Evolutionary conservation across 2,797 vertebrate genomes (phyloP).

Genomic region (Uromys caudimaculatus): DNA sequence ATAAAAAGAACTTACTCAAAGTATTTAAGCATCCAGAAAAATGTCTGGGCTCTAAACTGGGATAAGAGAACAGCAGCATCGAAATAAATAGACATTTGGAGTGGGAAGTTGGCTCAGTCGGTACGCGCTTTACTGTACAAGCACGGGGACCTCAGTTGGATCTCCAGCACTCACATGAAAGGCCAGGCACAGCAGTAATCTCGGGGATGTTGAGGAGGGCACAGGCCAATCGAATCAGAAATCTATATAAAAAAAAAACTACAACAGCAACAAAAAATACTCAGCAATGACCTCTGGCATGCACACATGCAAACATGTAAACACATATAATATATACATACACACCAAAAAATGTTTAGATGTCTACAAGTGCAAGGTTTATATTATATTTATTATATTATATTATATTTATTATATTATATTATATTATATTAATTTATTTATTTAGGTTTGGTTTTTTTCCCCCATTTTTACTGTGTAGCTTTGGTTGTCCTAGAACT

Average conservation of each 20-base stretch:
- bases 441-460: not conserved
- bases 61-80: not conserved
- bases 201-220: no score
- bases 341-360: not conserved
- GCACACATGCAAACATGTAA: not conserved
- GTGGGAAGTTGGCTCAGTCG: not conserved
- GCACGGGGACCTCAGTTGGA: not conserved
- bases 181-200: not conserved
- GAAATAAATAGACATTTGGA: not conserved
- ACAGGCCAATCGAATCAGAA: not conserved
- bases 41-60: not conserved
- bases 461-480: not conserved
- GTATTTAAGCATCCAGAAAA: slow-evolving; percentile 25
- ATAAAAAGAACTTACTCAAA: not conserved
- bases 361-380: not conserved
- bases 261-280: not conserved
- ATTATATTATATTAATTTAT: not conserved
- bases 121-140: not conserved
- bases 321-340: not conserved
- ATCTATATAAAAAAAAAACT: not conserved
- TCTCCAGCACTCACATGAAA: not conserved
- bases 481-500: not conserved
- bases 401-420: not conserved
- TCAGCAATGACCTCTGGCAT: not conserved
- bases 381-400: not conserved